Evolutionary conservation across 64 coral and sea anemone genomes (phyloP).

Genomic region (Stichodactyla helianthus): DNA sequence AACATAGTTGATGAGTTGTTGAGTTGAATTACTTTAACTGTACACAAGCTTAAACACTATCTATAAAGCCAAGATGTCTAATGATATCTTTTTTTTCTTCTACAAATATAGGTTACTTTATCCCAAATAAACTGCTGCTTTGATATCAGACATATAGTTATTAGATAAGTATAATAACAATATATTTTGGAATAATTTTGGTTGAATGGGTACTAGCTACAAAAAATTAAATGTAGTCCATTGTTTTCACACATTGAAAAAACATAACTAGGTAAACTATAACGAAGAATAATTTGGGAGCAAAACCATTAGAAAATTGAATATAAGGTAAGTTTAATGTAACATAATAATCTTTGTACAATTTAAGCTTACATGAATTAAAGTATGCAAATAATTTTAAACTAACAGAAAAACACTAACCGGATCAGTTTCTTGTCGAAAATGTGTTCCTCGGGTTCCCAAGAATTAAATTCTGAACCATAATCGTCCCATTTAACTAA

Average conservation of each 20-base stretch:
- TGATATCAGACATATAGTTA: background rate
- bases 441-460: conserved; percentile 16
- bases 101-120: background rate
- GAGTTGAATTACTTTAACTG: background rate
- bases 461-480: conserved; percentile 20
- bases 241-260: background rate
- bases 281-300: conserved; percentile 1
- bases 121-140: background rate
- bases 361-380: conserved; percentile 10
- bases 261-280: background rate
- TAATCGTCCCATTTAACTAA: conserved; percentile 17
- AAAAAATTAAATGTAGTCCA: background rate
- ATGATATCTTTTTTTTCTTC: background rate
- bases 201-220: too few species aligned
- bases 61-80: background rate
- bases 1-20: conserved; percentile 2
- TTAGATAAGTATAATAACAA: too few species aligned
- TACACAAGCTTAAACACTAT: background rate
- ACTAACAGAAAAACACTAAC: conserved; percentile 11
- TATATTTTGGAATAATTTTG: too few species aligned
- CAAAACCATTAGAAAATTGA: background rate
- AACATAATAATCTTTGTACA: background rate
- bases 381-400: conserved; percentile 3
- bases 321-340: background rate
- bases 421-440: conserved; percentile 11